Evolutionary conservation across 37 sponge, comb jelly and placozoan genomes (phyloP), one percentile per base, ranked within the genome.

Genomic region (Geodia barretti): DNA sequence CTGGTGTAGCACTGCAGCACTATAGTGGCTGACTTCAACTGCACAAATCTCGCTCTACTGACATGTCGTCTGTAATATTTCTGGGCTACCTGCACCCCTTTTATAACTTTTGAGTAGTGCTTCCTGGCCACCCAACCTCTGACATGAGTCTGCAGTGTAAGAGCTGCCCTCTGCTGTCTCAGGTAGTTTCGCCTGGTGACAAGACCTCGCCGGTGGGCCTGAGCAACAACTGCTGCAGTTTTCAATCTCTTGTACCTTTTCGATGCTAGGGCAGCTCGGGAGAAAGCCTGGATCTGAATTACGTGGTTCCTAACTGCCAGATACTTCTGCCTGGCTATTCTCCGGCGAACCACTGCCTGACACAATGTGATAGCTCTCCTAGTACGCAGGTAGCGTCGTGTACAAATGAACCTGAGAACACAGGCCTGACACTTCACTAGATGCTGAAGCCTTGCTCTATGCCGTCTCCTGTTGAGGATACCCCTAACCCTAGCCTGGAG

Each of bases 61-160:
- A 36, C 17, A 58, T 14, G n/a, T 4, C 43, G 74, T 42, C 74
- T 73, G 54, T 47, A 47, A 14, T 47, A 47, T 47, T 47, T 47
- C 14, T 47, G 54, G 14, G 14, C 54, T 47, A 14, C 14, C 54
- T 17, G 54, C 54, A 47, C 54, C 7, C 11, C 54, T 47, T 7
- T 14, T 47, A 17, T 7, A 7, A 47, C 11, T 17, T 14, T 7
- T 39, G 68, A 39, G 73, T 66, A 75, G 41, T 83, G 69, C 74
- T 72, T 73, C 65, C 68, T 31, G 4, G 64, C 89, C 5, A 88
- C 34, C 19, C 41, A 28, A 0, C 75, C 79, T 74, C 87, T 90
- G 65, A 30, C 77, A 33, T 38, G 26, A 7, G 47, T n/a, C 62
- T 95, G 96, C 23, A 92, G 64, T 20, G 62, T 75, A 2, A 82